phyloP scores from a whole-genome alignment of 2,888 invertebrate genomes.

The Hirtodrosophila cameraria region DNA sequence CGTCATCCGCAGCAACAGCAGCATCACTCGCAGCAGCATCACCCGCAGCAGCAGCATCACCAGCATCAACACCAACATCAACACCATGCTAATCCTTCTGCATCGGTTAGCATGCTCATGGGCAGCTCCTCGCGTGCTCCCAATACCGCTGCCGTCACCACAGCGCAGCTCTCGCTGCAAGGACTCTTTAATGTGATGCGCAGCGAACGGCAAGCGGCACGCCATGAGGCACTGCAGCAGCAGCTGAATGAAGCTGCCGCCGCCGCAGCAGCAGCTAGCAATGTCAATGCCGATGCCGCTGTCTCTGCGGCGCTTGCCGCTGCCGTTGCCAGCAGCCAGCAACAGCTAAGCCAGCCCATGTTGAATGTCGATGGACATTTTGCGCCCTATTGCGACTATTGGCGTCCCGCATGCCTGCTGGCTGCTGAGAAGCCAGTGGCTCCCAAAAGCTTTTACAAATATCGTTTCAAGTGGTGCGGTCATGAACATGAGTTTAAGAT shows the following conservation, averaged over 20 bases:
- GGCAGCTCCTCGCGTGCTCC: conserved; percentile 54
- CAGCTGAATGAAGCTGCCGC: conserved; percentile 53
- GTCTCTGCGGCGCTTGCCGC: conserved; percentile 32
- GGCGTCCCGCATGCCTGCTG: conserved; percentile 82
- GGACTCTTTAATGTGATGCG: conserved; percentile 79
- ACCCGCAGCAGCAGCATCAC: conserved; percentile 22
- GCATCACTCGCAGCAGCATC: conserved; percentile 18
- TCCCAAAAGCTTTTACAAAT: conserved; percentile 84
- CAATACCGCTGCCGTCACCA: conserved; percentile 6
- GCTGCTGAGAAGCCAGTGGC: conserved; percentile 80
- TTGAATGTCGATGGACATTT: conserved; percentile 81
- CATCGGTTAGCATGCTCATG: conserved; percentile 60
- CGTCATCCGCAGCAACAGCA: conserved; percentile 11
- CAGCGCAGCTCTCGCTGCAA: conserved; percentile 75
- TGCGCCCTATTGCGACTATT: conserved; percentile 83
- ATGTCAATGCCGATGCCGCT: conserved; percentile 25
- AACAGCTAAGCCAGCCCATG: conserved; percentile 68
- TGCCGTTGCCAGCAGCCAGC: conserved; percentile 22
- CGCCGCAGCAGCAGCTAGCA: neutral
- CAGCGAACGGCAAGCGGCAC: conserved; percentile 65
- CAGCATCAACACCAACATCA: neutral
- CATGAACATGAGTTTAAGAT: conserved; percentile 87
- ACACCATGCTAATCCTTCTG: neutral
- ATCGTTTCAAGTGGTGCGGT: conserved; percentile 82
- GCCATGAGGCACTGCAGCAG: conserved; percentile 57